Evolutionary conservation across 2,888 invertebrate species (phyloP).

Genomic region (Euclidia mi): DNA sequence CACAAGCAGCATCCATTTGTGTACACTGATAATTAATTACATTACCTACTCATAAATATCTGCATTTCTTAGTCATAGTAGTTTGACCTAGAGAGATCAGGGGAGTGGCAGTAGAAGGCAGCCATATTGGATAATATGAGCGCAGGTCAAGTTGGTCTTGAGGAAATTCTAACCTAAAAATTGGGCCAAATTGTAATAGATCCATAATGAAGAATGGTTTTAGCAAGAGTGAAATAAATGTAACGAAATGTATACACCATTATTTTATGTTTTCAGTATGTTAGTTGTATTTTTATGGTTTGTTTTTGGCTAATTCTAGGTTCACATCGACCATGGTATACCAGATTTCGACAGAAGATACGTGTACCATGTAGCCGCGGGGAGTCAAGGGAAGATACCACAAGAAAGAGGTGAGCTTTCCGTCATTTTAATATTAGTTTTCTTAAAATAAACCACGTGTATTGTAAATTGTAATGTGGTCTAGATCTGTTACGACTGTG

Average conservation of each 20-base stretch:
- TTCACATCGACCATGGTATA: slow-evolving; percentile 81
- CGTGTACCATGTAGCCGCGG: slow-evolving; percentile 90
- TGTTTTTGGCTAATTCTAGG: slow-evolving; percentile 54
- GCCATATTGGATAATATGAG: no score
- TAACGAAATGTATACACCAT: neutral
- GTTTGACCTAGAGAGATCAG: no score
- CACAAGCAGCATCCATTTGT: neutral
- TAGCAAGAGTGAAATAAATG: neutral
- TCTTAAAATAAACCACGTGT: no score
- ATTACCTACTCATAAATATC: neutral
- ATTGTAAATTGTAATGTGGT: no score
- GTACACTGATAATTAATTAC: neutral
- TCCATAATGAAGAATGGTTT: neutral
- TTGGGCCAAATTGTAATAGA: no score
- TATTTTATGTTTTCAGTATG: neutral
- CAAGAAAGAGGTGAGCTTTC: slow-evolving; percentile 78
- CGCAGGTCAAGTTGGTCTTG: no score
- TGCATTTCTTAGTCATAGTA: no score
- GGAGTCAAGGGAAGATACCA: slow-evolving; percentile 86
- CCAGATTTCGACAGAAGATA: slow-evolving; percentile 90
- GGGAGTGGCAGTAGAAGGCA: no score
- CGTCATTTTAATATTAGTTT: neutral
- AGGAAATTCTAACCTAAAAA: no score
- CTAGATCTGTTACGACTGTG: no score
- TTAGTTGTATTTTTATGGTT: neutral